These are phyloP conservation scores for Platichthys flesus DNA, from an alignment of 2,113 vertebrate genomes.

Conservation along the genomic window DNA sequence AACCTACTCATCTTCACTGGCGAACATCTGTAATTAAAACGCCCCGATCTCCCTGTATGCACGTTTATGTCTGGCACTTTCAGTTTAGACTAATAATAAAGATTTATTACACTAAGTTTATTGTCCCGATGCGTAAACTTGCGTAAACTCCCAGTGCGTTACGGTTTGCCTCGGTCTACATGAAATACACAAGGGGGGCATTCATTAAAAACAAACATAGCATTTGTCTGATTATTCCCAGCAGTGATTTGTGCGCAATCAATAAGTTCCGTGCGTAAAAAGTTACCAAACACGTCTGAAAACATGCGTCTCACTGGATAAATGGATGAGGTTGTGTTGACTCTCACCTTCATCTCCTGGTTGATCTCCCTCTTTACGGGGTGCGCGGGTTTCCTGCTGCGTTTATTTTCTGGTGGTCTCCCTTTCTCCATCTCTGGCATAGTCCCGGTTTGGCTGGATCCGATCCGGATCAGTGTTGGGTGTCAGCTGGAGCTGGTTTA, in stretches of 20 bases:
- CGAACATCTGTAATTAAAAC: slow-evolving; percentile 28
- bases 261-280: slow-evolving; percentile 33
- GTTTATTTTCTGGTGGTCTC: slow-evolving; percentile 96
- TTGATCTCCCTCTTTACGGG: slow-evolving; percentile 95
- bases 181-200: slow-evolving; percentile 18
- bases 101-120: neutral
- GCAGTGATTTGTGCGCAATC: slow-evolving; percentile 44
- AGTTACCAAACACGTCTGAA: neutral
- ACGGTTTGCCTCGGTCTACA: neutral
- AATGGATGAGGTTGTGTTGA: neutral
- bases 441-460: slow-evolving; percentile 81
- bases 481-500: slow-evolving; percentile 36
- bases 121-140: neutral
- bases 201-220: slow-evolving; percentile 36
- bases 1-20: slow-evolving; percentile 14
- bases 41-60: neutral
- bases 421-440: slow-evolving; percentile 99
- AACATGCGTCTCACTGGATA: neutral
- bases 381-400: slow-evolving; percentile 94
- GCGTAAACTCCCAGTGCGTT: neutral
- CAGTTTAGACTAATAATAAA: neutral
- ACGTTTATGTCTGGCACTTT: neutral
- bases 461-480: slow-evolving; percentile 57
- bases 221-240: slow-evolving; percentile 11
- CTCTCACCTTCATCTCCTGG: slow-evolving; percentile 95